Base-by-base conservation (phyloP, 2,113 vertebrate species). In the Dicentrarchus labrax region DNA sequence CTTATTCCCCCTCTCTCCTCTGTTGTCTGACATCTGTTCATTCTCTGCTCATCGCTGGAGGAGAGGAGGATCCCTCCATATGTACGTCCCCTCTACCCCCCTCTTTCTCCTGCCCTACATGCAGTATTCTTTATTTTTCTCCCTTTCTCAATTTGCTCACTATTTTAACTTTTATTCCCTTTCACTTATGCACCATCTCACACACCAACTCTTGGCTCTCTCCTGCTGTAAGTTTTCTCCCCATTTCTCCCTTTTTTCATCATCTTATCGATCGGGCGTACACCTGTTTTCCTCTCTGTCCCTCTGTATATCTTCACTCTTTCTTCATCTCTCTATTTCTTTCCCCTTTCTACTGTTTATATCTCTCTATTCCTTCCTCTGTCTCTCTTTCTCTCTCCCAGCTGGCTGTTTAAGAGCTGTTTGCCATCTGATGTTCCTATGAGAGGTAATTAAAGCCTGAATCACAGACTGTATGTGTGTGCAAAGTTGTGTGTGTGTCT, bases 361-460 rank as follows among this genome's bases (percentile, higher is more conserved):
- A 62, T 78, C 71, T 72, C 75, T 66, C 66, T 17, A 43, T 87
- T 48, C 21, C 45, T 68, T 64, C 82, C 60, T 19, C 48, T 54
- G 50, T 60, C 61, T 72, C 38, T 72, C 59, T 67, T 64, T 80
- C 50, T 68, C 62, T 80, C 67, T 93, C 93, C 91, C 93, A 92
- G 90, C 87, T 90, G 92, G 87, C 91, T 93, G 89, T 94, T 95
- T 94, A 94, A 93, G 90, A 92, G 87, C 94, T 91, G 93, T 95
- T 96, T 95, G 94, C 90, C 92, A 91, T 94, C 91, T 90, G 91
- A 93, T 94, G 86, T 89, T 95, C 94, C 94, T 95, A 62, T 82
- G 94, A 95, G 94, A 94, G 92, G 92, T 94, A 94, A 95, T 96
- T 95, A 95, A 93, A 91, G 83, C 69, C 83, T 80, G 84, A 88